Base-by-base conservation (phyloP, 2,113 vertebrate species). In the Anguilla rostrata region DNA sequence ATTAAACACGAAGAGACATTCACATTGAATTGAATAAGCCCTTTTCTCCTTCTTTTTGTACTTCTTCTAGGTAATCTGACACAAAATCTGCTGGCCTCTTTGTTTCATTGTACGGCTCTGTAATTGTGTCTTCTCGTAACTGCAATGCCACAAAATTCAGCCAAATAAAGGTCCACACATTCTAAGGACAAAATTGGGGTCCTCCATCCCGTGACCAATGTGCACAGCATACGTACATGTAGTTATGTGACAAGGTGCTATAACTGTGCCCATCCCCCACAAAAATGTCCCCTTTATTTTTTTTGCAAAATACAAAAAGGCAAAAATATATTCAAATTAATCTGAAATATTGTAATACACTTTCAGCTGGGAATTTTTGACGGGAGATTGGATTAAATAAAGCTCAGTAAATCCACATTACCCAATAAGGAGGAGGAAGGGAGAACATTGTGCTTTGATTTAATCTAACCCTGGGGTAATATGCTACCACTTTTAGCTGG, bases 371-470 rank as follows among this genome's bases (percentile, higher is more conserved):
- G 81, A 82, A 49, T 49, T 46, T 43, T 46, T 43, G 41, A 82
- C 3, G 12, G 81, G 41, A 49, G 22, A 43, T 82, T 49, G 41
- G 41, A 82, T 82, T 49, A 49, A 43, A 82, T 82, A n/a, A 82
- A 82, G 81, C 81, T 82, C 81, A 82, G 26, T 49, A 49, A 43
- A 82, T 82, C 81, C 41, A 82, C 41, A 49, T 82, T 75, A 49
- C 22, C 22, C 46, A 53, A 75, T 75, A 75, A 75, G 71, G 71
- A 34, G 39, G 39, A 46, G 41, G 79, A 81, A 43, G 39, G 46
- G 46, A 82, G 40, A 29, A 82, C 40, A 82, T 15, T 29, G 40
- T 41, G 41, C 43, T 82, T 82, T 82, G 81, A 82, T 82, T 82
- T 43, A 43, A 82, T 82, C 41, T 82, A 41, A 49, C 81, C 41